Base-by-base conservation (phyloP, 2,113 vertebrate species). In the Prionailurus bengalensis region DNA sequence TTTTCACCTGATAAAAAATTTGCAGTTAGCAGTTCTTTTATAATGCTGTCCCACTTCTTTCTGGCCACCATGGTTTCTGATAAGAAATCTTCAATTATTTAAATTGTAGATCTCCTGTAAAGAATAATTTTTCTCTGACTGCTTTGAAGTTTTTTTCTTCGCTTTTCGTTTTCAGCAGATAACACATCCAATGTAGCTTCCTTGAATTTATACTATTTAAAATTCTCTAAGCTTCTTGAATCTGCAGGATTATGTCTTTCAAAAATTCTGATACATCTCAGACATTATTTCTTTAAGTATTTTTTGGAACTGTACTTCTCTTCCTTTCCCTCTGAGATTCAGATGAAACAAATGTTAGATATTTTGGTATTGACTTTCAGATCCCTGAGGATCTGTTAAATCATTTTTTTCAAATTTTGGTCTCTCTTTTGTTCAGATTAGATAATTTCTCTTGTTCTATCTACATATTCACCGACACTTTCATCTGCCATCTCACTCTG, bases 361-460 rank as follows among this genome's bases (percentile, higher is more conserved):
- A 74, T 82, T 90, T 91, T 76, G 27, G 61, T 96, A 88, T 1
- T 88, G 53, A 66, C 1, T 36, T 4, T 31, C 17, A 80, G 42
- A 25, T 71, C 31, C 45, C 48, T 80, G 36, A 73, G 33, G 21
- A 51, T 89, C 88, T 92, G 31, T 71, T 79, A 84, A 88, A 87
- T 79, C 94, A 48, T 73, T 96, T 94, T 74, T 78, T 66, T 73
- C 33, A 81, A 48, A 36, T 48, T 48, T 81, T 95, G 66, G 86
- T 55, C 66, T 88, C 53, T 65, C 42, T 92, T n/a, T 89, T 84
- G 31, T 58, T 92, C 85, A 79, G 58, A 39, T 29, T 88, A 2
- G 14, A 31, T 19, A 90, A 27, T 73, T 96, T 83, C 31, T 94
- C 83, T 91, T 94, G 33, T 78, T 78, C 63, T 71, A 65, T 82